Evolutionary conservation across 2,888 invertebrate species (phyloP).

Genomic region (Xanthorhoe designata): DNA sequence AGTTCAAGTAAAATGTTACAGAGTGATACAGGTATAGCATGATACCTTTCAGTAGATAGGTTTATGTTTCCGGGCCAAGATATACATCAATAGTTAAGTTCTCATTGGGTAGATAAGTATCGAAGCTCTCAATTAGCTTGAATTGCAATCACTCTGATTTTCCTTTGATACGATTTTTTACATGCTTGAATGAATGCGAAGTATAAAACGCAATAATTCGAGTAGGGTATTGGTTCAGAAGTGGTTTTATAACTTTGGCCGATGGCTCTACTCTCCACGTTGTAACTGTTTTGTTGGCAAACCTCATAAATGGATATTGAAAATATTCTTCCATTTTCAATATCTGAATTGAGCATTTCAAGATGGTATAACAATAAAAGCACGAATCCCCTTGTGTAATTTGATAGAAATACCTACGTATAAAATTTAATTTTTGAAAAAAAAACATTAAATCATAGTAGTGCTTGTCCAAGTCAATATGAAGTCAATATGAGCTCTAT

Average conservation of each 20-base stretch:
- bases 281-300: slow-evolving; percentile 4
- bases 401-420: no score
- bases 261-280: neutral
- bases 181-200: slow-evolving; percentile 17
- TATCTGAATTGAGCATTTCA: neutral
- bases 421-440: slow-evolving; percentile 3
- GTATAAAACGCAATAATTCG: slow-evolving; percentile 16
- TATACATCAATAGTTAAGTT: slow-evolving; percentile 1
- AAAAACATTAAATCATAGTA: no score
- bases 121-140: slow-evolving; percentile 19
- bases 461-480: no score
- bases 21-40: neutral
- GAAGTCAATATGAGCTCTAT: no score
- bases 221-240: slow-evolving; percentile 2
- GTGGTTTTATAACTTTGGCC: slow-evolving; percentile 6
- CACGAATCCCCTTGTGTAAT: neutral
- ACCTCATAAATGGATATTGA: slow-evolving; percentile 7
- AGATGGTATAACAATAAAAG: neutral
- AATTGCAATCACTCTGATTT: slow-evolving; percentile 14
- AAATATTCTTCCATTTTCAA: neutral
- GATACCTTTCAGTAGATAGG: neutral
- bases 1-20: neutral
- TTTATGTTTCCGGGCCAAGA: slow-evolving; percentile 1
- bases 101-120: slow-evolving; percentile 17
- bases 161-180: slow-evolving; percentile 22